A percentile compares a stretch with the other conserved stretches of the same genome.
phyloP scores from a whole-genome alignment of 2,797 vertebrate genomes.

The Mormyrus hasselquistii region DNA sequence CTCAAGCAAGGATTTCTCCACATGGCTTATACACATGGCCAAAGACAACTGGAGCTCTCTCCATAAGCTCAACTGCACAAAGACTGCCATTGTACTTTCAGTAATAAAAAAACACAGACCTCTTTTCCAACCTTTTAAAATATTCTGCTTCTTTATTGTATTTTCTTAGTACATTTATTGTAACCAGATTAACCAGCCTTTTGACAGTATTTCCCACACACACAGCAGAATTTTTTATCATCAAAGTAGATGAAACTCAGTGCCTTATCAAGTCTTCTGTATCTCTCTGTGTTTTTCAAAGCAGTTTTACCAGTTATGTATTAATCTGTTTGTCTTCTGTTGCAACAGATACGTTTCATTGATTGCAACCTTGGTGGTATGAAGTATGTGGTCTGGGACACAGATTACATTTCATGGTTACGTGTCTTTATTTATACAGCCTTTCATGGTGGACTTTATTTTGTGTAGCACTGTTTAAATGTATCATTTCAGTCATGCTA shows the following conservation, averaged over 20 bases:
- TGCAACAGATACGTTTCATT: not conserved
- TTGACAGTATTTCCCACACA: not conserved
- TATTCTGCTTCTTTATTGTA: not conserved
- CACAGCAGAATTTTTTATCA: not conserved
- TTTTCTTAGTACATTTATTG: conserved; percentile 8
- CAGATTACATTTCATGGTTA: not conserved
- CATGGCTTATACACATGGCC: not conserved
- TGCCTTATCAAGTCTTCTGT: conserved; percentile 1
- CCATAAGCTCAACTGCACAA: not conserved
- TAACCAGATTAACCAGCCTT: not conserved
- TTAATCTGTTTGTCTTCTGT: conserved; percentile 7
- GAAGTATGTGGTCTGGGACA: not conserved
- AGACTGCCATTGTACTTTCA: not conserved
- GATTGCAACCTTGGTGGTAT: not conserved
- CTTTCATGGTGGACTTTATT: not conserved
- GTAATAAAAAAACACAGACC: not conserved
- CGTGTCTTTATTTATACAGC: not conserved
- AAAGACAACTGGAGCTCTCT: not conserved
- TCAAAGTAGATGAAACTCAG: conserved; percentile 18
- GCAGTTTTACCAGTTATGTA: conserved; percentile 1
- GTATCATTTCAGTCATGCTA: not conserved
- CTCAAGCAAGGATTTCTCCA: not conserved
- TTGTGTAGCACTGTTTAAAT: conserved; percentile 14
- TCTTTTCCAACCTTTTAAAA: not conserved
- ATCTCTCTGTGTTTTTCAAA: conserved; percentile 9